Base-by-base conservation (phyloP, 2,888 invertebrate species). In the Bibio marci region DNA sequence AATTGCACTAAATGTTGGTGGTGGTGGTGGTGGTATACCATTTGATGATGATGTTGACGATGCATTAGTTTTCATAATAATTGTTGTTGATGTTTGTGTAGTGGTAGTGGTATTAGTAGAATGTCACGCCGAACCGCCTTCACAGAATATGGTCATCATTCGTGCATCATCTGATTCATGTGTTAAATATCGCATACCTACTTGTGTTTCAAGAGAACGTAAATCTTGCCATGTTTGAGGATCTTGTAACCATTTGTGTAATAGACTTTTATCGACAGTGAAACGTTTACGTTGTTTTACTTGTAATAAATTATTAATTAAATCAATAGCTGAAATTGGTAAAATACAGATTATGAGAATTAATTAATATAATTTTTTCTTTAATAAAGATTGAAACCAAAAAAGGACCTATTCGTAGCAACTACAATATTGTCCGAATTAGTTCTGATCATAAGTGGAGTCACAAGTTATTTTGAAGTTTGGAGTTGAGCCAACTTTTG, bases 271-370 rank as follows among this genome's bases (percentile, higher is more conserved):
- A 66, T 95, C 95, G 40, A 94, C 94, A 0, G 92, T 90, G 55
- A 80, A 90, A 18, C 95, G 75, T 63, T 94, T 94, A 52, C 92
- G 74, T 58, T 88, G 87, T 63, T 91, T 90, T 47, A 90, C 97
- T 80, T 97, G 95, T 44, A 98, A 73, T 52, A 98, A 69, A 66
- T 94, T 94, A 65, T 88, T 94, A 55, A 98, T 98, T 51, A 98
- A 72, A 66, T 97, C 95, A 60, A 97, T 92, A 43, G 95, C 97
- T 92, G 69, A 37, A 71, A 70, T 45, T 43, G 44, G 47, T n/a
- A n/a, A n/a, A n/a, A n/a, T n/a, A n/a, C n/a, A n/a, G 32, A 37
- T 39, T 34, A n/a, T n/a, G n/a, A n/a, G 15, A n/a, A 32, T 25
- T 13, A 34, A 30, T 17, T 2, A 27, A 14, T 30, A 19, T 30